Conservation (phyloP, 1,140 invertebrate species). For the Trachymyrmex cornetzi region DNA sequence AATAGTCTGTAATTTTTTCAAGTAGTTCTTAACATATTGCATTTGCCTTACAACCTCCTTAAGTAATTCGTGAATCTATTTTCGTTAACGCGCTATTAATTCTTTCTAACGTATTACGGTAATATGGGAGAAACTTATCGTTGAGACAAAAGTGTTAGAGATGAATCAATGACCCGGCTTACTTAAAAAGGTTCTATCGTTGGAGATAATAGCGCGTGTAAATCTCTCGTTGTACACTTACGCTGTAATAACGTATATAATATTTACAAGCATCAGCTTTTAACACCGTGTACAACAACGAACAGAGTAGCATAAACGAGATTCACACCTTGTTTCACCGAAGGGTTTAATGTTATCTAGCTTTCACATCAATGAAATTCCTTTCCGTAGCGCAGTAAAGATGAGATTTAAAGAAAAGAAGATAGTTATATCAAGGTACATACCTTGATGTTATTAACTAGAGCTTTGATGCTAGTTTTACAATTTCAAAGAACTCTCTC, state of each 20-base stretch:
- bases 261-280: constrained; percentile 50
- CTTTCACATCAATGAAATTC: constrained; percentile 1
- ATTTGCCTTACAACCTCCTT: no score
- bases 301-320: constrained; percentile 16
- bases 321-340: constrained; percentile 5
- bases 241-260: constrained; percentile 30
- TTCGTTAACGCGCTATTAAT: background rate
- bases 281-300: constrained; percentile 22
- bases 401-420: background rate
- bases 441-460: background rate
- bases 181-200: background rate
- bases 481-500: background rate
- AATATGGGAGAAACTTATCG: background rate
- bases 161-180: constrained; percentile 3
- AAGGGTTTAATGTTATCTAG: background rate
- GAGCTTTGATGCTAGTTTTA: background rate
- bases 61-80: background rate
- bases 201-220: constrained; percentile 34
- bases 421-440: background rate
- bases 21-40: no score
- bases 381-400: background rate
- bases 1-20: no score
- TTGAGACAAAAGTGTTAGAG: background rate
- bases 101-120: background rate
- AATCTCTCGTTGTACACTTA: constrained; percentile 33